Evolutionary conservation across 2,888 invertebrate genomes (phyloP), one percentile per base, ranked within the genome.

Genomic region (Polyommatus icarus): DNA sequence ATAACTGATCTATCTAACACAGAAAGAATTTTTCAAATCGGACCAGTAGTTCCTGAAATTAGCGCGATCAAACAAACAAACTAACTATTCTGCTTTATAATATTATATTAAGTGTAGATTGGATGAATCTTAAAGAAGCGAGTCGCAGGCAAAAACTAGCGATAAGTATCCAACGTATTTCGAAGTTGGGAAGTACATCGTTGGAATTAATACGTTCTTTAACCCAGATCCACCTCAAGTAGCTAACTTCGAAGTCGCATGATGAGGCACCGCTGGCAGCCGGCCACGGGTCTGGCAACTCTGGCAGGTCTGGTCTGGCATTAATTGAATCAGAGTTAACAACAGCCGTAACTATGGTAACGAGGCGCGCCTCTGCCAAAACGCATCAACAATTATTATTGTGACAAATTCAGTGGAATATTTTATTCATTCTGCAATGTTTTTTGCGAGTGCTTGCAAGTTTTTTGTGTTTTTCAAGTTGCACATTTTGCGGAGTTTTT

Each of bases 281-380:
- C 50, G 12, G 80, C 80, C 80, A 80, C 80, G 59, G 71, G n/a
- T 15, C 71, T 71, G 71, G 71, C 71, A 36, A 3, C 54, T 57
- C 79, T n/a, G 57, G 79, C 80, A 75, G 71, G 71, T 32, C 71
- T 71, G 71, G 71, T 36, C 79, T 24, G 71, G 78, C 80, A 76
- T 78, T 80, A 80, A 80, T 80, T 80, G 80, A 80, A 80, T 80
- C 78, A 20, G 76, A 79, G 75, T 79, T 75, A 67, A 71, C 76
- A 78, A 76, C 77, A 29, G 78, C 79, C 73, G 76, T 77, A 67
- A 77, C 78, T 80, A 80, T 80, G 80, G 77, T 80, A 80, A 80
- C 80, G 76, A 76, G 79, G 76, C 79, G 78, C 78, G 78, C 71
- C 76, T 76, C 71, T 78, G 79, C 79, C 79, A 79, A 79, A 79